Base-by-base conservation (phyloP, 64 coral and sea anemone species). In the Trachythela sp. region DNA sequence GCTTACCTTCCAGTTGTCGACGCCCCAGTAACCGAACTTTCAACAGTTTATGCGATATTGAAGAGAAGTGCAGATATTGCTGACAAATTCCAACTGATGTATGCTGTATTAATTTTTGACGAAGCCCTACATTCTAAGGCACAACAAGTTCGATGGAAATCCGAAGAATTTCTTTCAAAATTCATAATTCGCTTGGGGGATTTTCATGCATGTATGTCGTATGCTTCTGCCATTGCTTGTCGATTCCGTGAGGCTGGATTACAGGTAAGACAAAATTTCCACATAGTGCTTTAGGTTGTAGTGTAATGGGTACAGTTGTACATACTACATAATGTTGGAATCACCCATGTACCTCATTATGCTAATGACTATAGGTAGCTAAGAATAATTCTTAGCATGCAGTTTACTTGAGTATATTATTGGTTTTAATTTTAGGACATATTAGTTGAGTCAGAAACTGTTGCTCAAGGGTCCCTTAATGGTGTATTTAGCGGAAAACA, bases 1-100 rank as follows among this genome's bases (percentile, higher is more conserved):
- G 75, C 75, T 40, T 80, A 80, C 75, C 75, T 80, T 40, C 75
- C 75, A 35, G 75, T 80, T 80, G 75, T 36, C 34, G 75, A 80
- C 34, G 8, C 75, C 0, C 75, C 75, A 37, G 75, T 80, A 15
- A 80, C 3, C 2, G 75, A 80, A 18, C 3, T 80, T 80, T 80
- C 32, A 17, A 80, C 75, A 80, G 34, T 80, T 36, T 80, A 80
- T 80, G 75, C 31, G 34, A 80, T 80, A 80, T 29, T 80, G 13
- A 35, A 15, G 17, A 77, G 71, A 15, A 80, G 32, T 80, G 75
- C 75, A 15, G 37, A 80, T 0, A 80, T 80, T 37, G 75, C 34
- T 1, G 75, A 80, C 75, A 80, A 80, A 18, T 30, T 80, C 27
- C 11, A 80, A 18, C 0, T 80, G 32, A 40, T 10, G 37, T 80